Percentiles rank a stretch among this genome's conserved stretches.
These are phyloP conservation scores for Porites divaricata DNA, from an alignment of 92 coral and sea anemone species.

Conservation along the genomic window DNA sequence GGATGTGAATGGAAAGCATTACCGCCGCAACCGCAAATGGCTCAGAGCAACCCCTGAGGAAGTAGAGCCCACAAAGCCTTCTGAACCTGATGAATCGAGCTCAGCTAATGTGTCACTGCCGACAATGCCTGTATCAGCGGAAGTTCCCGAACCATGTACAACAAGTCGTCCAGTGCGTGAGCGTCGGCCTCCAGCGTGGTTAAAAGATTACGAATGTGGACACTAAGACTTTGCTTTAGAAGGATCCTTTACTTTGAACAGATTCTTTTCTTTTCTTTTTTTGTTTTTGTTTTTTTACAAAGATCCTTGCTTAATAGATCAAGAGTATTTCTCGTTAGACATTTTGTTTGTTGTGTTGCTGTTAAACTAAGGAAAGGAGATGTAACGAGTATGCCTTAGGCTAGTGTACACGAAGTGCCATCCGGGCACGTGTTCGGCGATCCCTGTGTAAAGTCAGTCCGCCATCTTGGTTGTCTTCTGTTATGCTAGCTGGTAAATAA, in stretches of 20 bases:
- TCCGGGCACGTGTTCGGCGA: too few relatives aligned
- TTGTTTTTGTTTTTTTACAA: not conserved
- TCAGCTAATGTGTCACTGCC: too few relatives aligned
- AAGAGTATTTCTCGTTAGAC: not conserved
- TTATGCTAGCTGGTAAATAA: too few relatives aligned
- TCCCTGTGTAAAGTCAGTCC: too few relatives aligned
- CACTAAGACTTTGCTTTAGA: not conserved
- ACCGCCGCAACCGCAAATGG: slow-evolving; percentile 22
- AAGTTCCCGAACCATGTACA: slow-evolving; percentile 16
- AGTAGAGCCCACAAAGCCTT: not conserved
- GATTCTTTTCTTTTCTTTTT: not conserved
- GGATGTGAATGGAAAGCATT: slow-evolving; percentile 22
- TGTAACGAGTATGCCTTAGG: not conserved
- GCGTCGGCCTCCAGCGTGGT: slow-evolving; percentile 16
- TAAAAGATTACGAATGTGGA: slow-evolving; percentile 21
- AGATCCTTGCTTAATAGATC: not conserved
- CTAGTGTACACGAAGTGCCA: too few relatives aligned
- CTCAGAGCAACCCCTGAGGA: slow-evolving; percentile 23
- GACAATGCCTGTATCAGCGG: not conserved
- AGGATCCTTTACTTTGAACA: not conserved
- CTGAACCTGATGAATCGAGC: not conserved
- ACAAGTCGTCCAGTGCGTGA: slow-evolving; percentile 20
- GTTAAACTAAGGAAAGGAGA: slow-evolving; percentile 6
- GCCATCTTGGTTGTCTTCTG: too few relatives aligned
- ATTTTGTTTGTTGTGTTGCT: not conserved